phyloP scores from a whole-genome alignment of 92 coral and sea anemone genomes.

The Phenganax subtilis region DNA sequence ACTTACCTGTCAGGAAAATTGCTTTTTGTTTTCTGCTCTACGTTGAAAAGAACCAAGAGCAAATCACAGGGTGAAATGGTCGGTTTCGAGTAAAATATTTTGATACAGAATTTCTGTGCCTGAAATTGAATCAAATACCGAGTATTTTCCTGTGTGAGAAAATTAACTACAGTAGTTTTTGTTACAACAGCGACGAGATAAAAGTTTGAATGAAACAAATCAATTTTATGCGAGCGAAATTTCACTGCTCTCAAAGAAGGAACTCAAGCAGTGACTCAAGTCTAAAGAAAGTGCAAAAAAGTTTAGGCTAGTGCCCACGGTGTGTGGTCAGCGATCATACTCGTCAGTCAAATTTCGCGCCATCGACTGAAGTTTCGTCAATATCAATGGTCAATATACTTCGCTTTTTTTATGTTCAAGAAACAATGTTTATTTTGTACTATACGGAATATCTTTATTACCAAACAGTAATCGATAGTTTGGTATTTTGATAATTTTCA shows the following conservation, averaged over 20 bases:
- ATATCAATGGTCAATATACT: not conserved
- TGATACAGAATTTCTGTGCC: not conserved
- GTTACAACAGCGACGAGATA: not conserved
- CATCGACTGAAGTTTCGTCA: not conserved
- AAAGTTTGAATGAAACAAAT: not conserved
- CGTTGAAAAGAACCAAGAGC: not conserved
- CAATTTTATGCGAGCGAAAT: not conserved
- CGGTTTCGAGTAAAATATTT: not conserved
- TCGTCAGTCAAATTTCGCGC: conserved; percentile 34
- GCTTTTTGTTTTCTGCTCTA: not conserved
- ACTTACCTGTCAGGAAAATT: not conserved
- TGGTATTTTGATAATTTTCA: not conserved
- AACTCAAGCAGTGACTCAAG: no score
- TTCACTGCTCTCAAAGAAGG: no score
- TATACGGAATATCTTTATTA: no score
- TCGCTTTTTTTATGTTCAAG: not conserved
- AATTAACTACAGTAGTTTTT: not conserved
- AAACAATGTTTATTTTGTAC: no score
- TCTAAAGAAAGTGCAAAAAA: not conserved
- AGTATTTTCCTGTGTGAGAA: not conserved
- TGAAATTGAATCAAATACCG: not conserved
- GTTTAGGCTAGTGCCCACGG: conserved; percentile 4
- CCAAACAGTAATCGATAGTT: not conserved
- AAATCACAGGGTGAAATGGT: no score
- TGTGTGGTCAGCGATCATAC: conserved; percentile 34